These are phyloP conservation scores for Python bivittatus DNA, from an alignment of 2,113 vertebrate species.

Conservation along the genomic window DNA sequence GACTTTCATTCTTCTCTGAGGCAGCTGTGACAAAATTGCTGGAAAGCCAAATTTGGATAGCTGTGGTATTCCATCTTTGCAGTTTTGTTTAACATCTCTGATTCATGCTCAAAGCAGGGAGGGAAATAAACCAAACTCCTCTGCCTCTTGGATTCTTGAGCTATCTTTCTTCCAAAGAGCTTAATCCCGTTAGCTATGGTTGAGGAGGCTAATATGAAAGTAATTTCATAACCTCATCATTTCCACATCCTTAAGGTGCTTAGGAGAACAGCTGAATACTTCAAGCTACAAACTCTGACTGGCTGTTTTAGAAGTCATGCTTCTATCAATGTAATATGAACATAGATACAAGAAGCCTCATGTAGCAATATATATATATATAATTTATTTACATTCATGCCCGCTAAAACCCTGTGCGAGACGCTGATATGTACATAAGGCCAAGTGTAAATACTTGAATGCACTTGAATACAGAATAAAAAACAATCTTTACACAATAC, in stretches of 20 bases:
- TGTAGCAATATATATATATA: slow-evolving; percentile 84
- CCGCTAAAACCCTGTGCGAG: slow-evolving; percentile 76
- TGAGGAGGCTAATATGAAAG: not conserved
- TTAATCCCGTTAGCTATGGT: not conserved
- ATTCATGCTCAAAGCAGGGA: not conserved
- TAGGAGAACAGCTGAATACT: not conserved
- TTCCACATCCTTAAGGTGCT: not conserved
- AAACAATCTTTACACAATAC: slow-evolving; percentile 78
- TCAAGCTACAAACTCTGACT: not conserved
- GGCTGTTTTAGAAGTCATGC: not conserved
- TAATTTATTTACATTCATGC: slow-evolving; percentile 87
- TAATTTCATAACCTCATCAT: not conserved
- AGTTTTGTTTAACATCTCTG: not conserved
- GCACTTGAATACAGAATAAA: slow-evolving; percentile 86
- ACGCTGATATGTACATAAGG: slow-evolving; percentile 84
- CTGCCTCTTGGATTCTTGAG: not conserved
- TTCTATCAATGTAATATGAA: not conserved
- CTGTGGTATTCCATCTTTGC: not conserved
- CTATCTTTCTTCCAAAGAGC: not conserved
- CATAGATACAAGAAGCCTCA: slow-evolving; percentile 47
- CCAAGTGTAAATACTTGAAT: slow-evolving; percentile 84
- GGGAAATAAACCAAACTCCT: slow-evolving; percentile 7
- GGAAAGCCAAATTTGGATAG: not conserved
- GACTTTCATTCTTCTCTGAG: not conserved
- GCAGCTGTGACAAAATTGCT: not conserved